Base-by-base conservation (phyloP, 2,888 invertebrate species). In the Hybos culiciformis region DNA sequence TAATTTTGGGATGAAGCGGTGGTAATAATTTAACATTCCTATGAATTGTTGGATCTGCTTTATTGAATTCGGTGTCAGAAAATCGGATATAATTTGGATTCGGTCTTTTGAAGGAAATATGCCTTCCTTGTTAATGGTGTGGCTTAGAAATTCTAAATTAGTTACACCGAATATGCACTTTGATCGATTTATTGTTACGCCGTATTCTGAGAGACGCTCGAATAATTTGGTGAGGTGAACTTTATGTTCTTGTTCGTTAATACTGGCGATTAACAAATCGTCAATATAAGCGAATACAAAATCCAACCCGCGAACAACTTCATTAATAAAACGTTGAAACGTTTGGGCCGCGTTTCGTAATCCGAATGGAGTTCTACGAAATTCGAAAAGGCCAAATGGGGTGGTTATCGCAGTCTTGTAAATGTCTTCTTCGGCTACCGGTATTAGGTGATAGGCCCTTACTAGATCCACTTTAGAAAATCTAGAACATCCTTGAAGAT, bases 321-420 rank as follows among this genome's bases (percentile, higher is more conserved):
- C 46, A 38, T 61, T 48, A 33, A 61, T 55, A 39, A 56, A 56
- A 8, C 41, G 21, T 43, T 58, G 56, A 42, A 61, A 62, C 0
- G 57, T 56, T 26, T 56, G 56, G 3, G 50, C 55, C 2, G 58
- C 56, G 39, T 59, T 60, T 1, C 53, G 43, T 3, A 62, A 48
- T 0, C 58, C 58, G 40, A 59, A 61, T 1, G 54, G 45, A 57
- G 59, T 60, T 4, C 19, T 20, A 1, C 46, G 21, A 39, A 51
- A 57, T 44, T 59, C 58, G 39, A 52, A 61, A 2, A 59, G 43
- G 2, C 58, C 59, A 43, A 60, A 59, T 1, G 59, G 58, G 1
- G 58, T 60, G 1, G 44, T 55, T 7, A 60, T 54, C 8, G 39
- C 34, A 6, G 43, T 43, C 29, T 43, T 43, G 4, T 26, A 9